Evolutionary conservation across 2,113 vertebrate genomes (phyloP).

Genomic region (Pyrgilauda ruficollis): DNA sequence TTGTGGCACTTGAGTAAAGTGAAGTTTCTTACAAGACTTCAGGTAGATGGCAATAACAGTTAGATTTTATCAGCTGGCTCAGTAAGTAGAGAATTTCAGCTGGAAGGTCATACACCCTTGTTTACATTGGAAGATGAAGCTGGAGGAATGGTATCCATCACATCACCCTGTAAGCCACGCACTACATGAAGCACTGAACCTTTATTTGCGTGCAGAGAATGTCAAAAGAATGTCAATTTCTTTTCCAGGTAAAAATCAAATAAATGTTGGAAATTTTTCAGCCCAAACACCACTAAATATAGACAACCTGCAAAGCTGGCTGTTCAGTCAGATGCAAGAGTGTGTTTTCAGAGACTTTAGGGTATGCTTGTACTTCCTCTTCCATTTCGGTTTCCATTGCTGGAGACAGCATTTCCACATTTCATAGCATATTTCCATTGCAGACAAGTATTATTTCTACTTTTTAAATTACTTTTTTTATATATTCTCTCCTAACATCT

Average conservation of each 20-base stretch:
- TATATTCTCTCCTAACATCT: background rate
- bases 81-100: background rate
- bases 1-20: background rate
- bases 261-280: background rate
- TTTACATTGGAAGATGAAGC: background rate
- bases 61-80: background rate
- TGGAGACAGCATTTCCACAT: background rate
- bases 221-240: background rate
- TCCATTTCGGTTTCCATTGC: background rate
- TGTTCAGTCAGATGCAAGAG: background rate
- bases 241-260: constrained; percentile 7
- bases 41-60: background rate
- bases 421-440: background rate
- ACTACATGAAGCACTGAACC: background rate
- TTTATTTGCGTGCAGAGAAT: background rate
- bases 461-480: fast-evolving
- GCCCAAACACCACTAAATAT: background rate
- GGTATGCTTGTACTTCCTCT: background rate
- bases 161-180: background rate
- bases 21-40: background rate
- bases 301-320: background rate
- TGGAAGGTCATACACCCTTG: background rate
- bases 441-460: background rate
- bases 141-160: background rate
- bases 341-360: background rate